Percentiles rank a stretch among this genome's conserved stretches.
Conservation (phyloP, 2,797 vertebrate species). For the Todus mexicanus region DNA sequence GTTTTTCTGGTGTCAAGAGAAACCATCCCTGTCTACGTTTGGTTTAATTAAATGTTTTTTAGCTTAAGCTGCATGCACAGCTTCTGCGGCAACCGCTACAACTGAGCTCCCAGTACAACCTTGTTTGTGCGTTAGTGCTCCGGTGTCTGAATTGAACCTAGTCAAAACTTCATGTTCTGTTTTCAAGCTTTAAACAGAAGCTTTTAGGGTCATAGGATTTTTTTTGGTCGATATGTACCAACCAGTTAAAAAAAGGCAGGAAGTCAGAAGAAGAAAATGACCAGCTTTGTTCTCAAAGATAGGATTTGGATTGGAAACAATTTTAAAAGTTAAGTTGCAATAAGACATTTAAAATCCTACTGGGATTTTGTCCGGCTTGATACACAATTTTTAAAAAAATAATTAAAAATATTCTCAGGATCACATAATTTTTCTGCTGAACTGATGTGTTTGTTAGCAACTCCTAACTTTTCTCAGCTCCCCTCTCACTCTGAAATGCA, state of each 20-base stretch:
- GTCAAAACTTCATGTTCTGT: neutral
- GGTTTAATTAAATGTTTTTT: neutral
- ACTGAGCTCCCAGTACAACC: neutral
- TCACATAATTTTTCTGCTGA: neutral
- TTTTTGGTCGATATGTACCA: neutral
- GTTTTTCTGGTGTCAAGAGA: neutral
- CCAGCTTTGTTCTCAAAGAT: neutral
- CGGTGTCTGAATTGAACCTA: neutral
- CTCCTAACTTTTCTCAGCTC: neutral
- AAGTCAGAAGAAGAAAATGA: neutral
- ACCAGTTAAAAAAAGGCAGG: fast-evolving
- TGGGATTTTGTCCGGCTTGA: neutral
- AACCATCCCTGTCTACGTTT: neutral
- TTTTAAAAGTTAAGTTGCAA: neutral
- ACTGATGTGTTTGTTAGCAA: neutral
- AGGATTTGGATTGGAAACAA: neutral
- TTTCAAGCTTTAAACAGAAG: neutral
- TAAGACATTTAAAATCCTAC: neutral
- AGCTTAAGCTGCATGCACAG: neutral
- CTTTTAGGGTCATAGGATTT: neutral
- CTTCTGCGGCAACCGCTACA: neutral
- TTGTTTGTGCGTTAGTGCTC: neutral
- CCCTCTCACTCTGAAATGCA: neutral
- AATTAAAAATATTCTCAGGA: neutral
- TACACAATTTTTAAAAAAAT: neutral